These are phyloP conservation scores for Hypsibius dujardini DNA, from an alignment of 1,140 invertebrate species.

Conservation along the genomic window DNA sequence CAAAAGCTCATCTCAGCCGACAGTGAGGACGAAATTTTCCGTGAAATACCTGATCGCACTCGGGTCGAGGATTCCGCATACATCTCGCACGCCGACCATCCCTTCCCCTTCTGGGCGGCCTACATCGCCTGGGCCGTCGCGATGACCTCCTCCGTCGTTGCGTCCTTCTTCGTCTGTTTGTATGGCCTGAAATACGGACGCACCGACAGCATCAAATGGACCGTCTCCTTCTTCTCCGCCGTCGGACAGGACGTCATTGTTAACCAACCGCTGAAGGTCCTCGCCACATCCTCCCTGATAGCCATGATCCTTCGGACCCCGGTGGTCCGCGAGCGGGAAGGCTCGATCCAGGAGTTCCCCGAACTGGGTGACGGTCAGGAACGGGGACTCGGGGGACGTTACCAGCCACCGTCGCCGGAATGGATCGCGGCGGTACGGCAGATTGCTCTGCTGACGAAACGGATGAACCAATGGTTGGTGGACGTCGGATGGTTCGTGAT, in stretches of 20 bases:
- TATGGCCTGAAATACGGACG: slow-evolving; percentile 29
- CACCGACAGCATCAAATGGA: slow-evolving; percentile 27
- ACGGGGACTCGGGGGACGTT: too few relatives aligned
- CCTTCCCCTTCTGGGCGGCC: slow-evolving; percentile 29
- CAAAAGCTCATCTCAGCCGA: not conserved
- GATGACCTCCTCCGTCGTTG: slow-evolving; percentile 24
- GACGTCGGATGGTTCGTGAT: not conserved
- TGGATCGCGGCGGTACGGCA: not conserved
- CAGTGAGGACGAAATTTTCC: not conserved
- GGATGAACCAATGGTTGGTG: not conserved
- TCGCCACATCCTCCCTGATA: slow-evolving; percentile 13
- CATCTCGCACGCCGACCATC: slow-evolving; percentile 17
- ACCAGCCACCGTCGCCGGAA: not conserved
- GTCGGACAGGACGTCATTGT: slow-evolving; percentile 28
- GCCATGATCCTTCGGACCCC: slow-evolving; percentile 15
- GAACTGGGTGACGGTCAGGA: not conserved
- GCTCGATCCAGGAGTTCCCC: not conserved
- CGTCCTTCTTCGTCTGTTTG: slow-evolving; percentile 27
- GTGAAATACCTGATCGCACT: slow-evolving; percentile 17
- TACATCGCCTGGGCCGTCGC: slow-evolving; percentile 28
- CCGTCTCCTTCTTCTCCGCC: slow-evolving; percentile 27
- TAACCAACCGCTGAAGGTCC: slow-evolving; percentile 31
- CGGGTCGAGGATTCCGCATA: not conserved
- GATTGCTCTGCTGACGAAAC: not conserved
- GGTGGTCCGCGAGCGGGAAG: not conserved